A percentile compares a stretch with the other conserved stretches of the same genome.
phyloP scores from a whole-genome alignment of 1,140 invertebrate species.

The Carcinoscorpius rotundicauda region DNA sequence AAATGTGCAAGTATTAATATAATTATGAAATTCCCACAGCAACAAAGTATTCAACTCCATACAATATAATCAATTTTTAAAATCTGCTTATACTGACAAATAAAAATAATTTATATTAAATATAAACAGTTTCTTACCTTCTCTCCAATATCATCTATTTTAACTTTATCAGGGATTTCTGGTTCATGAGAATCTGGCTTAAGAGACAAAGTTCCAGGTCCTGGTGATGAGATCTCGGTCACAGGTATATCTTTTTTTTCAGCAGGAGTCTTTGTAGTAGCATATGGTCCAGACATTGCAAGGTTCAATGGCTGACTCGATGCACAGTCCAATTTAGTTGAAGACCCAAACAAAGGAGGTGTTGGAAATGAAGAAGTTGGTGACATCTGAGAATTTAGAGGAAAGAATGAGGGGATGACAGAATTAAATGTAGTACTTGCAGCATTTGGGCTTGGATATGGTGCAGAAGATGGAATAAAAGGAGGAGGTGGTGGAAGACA shows the following conservation, averaged over 20 bases:
- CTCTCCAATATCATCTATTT: background rate
- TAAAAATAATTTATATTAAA: too few species aligned
- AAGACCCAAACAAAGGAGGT: slow-evolving; percentile 17
- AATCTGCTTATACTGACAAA: too few species aligned
- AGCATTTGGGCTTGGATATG: too few species aligned
- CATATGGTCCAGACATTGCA: slow-evolving; percentile 14
- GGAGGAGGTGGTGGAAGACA: slow-evolving; percentile 10
- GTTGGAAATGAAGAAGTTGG: slow-evolving; percentile 17
- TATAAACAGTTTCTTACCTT: background rate
- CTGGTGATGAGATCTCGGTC: too few species aligned
- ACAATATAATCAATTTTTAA: too few species aligned
- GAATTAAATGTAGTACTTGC: too few species aligned
- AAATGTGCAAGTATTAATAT: too few species aligned
- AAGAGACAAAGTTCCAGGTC: too few species aligned
- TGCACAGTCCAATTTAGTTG: slow-evolving; percentile 4
- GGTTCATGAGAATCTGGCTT: background rate
- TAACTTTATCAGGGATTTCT: background rate
- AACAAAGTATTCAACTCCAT: too few species aligned
- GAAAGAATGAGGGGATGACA: background rate
- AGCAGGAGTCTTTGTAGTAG: background rate
- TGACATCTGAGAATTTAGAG: slow-evolving; percentile 5
- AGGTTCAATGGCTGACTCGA: slow-evolving; percentile 15
- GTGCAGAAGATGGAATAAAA: slow-evolving; percentile 8
- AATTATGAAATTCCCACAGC: too few species aligned
- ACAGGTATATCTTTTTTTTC: background rate